These are phyloP conservation scores for Tenthredo amoena DNA, from an alignment of 2,888 invertebrate genomes.

Conservation along the genomic window DNA sequence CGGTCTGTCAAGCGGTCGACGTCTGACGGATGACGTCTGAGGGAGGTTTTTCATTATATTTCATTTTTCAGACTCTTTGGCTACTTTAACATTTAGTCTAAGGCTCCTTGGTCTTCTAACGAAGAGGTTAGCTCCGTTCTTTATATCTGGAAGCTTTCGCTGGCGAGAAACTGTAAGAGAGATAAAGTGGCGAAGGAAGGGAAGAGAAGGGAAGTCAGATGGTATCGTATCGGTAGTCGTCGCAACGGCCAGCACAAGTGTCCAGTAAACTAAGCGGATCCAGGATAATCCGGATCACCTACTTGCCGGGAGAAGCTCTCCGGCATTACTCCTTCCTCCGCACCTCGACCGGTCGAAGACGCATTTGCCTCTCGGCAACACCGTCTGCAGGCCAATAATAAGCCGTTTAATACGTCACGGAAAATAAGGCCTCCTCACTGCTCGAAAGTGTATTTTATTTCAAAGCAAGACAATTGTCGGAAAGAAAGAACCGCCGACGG, in stretches of 20 bases:
- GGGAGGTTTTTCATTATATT: slow-evolving; percentile 18
- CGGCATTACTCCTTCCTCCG: slow-evolving; percentile 69
- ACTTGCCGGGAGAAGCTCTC: slow-evolving; percentile 69
- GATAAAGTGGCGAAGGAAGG: slow-evolving; percentile 3
- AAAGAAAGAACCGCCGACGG: background rate
- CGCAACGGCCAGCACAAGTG: slow-evolving; percentile 75
- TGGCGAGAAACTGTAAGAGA: background rate
- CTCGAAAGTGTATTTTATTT: background rate
- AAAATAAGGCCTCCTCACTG: slow-evolving; percentile 42
- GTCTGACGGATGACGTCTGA: slow-evolving; percentile 10
- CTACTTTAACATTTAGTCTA: background rate
- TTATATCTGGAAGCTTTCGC: background rate
- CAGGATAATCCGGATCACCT: slow-evolving; percentile 77
- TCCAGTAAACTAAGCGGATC: slow-evolving; percentile 77
- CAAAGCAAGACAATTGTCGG: slow-evolving; percentile 1
- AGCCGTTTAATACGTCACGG: slow-evolving; percentile 51
- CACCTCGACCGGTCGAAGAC: slow-evolving; percentile 66
- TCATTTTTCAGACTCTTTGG: background rate
- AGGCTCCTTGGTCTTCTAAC: background rate
- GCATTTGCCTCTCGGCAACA: slow-evolving; percentile 72
- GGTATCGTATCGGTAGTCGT: slow-evolving; percentile 66
- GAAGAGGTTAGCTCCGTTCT: background rate
- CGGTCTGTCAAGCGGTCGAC: slow-evolving; percentile 71
- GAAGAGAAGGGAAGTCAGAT: slow-evolving; percentile 40
- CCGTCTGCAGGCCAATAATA: slow-evolving; percentile 66